Base-by-base conservation (phyloP, 1,140 invertebrate genomes). In the Solenopsis fugax region DNA sequence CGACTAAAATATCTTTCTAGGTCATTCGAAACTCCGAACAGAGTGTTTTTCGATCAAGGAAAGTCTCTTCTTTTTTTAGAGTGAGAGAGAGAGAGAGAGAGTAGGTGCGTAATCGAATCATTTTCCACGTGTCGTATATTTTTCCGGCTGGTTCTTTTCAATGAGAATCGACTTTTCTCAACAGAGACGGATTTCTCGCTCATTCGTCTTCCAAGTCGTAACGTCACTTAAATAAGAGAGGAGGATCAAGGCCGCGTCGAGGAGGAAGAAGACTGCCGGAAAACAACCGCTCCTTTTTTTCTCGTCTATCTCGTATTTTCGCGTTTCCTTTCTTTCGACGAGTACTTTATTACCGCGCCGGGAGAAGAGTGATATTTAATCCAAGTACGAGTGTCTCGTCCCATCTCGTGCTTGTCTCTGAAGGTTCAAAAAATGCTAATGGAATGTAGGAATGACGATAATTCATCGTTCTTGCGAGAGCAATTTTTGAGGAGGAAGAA, bases 151-250 rank as follows among this genome's bases (percentile, higher is more conserved):
- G 12, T 62, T 72, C 34, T 72, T 58, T 12, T 34, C 29, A 34
- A 34, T 41, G 65, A 78, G 60, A 65, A 85, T 76, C 60, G 73
- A 89, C 85, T 60, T 48, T 58, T 48, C n/a, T 21, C n/a, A 48
- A n/a, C 18, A n/a, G 64, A 85, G 67, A 89, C 12, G 24, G 73
- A 80, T 86, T 52, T 45, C 3, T 18, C 10, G 29, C 62, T 56
- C 81, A 73, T 89, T 67, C 73, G 64, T 89, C 87, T 88, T 89
- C 37, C 60, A 29, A 88, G 52, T 67, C 81, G 80, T 85, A 85
- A 78, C 45, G 50, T 52, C 72, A 64, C 58, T 89, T 85, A 85
- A 89, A 88, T 86, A 78, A 88, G 65, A 85, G 58, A 72, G 80
- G 24, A 76, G 71, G 73, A 85, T 88, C 88, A 78, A 87, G 87